Evolutionary conservation across 2,113 vertebrate species (phyloP).

Genomic region (Toxotes jaculatrix): DNA sequence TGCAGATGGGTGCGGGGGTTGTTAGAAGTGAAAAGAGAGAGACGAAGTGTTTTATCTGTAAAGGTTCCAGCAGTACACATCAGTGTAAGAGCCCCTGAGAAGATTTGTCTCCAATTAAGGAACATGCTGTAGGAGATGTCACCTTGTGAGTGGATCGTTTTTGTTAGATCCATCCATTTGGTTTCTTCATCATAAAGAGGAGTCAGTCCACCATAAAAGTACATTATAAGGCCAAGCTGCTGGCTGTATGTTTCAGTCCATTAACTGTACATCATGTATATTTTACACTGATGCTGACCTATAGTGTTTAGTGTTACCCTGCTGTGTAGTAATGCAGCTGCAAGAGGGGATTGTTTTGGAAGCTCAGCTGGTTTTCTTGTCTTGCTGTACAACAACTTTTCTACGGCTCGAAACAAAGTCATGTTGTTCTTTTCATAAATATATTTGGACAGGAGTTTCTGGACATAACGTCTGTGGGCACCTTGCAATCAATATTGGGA

Average conservation of each 20-base stretch:
- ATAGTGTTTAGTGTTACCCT: background rate
- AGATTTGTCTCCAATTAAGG: constrained; percentile 41
- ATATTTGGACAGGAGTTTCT: background rate
- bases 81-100: background rate
- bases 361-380: background rate
- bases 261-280: constrained; percentile 6
- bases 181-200: background rate
- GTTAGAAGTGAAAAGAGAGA: constrained; percentile 30
- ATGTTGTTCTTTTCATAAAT: background rate
- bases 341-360: constrained; percentile 4
- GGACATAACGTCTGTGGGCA: background rate
- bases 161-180: constrained; percentile 8
- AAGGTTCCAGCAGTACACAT: background rate
- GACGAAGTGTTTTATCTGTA: constrained; percentile 16
- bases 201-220: background rate
- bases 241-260: constrained; percentile 2
- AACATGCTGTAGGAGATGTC: constrained; percentile 15
- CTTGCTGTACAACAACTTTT: background rate
- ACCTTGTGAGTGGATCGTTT: constrained; percentile 1
- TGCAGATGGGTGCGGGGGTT: constrained; percentile 51
- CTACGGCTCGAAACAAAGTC: background rate
- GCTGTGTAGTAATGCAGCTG: background rate
- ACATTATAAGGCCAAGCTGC: background rate
- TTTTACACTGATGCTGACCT: constrained; percentile 25
- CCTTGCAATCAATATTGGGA: background rate